Conservation (phyloP, 2,797 vertebrate species). For the Hippoglossus hippoglossus region DNA sequence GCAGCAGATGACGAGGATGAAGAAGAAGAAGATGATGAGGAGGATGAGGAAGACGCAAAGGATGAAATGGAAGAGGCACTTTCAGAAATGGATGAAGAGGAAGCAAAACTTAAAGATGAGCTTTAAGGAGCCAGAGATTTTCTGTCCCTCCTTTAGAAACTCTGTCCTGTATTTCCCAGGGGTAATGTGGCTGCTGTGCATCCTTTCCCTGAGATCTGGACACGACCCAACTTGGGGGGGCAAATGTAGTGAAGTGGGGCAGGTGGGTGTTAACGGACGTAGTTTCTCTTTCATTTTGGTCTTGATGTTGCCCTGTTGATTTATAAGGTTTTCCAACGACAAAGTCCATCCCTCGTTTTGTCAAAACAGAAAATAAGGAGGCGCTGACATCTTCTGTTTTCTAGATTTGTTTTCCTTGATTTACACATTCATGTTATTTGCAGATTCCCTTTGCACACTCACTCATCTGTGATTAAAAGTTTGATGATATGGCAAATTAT, state of each 20-base stretch:
- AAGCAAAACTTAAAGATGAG: slow-evolving; percentile 79
- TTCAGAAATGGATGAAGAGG: slow-evolving; percentile 69
- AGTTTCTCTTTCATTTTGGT: slow-evolving; percentile 57
- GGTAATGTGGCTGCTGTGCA: slow-evolving; percentile 83
- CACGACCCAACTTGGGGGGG: slow-evolving; percentile 47
- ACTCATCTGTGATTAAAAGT: slow-evolving; percentile 19
- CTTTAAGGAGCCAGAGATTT: slow-evolving; percentile 71
- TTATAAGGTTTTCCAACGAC: slow-evolving; percentile 31
- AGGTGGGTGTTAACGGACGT: slow-evolving; percentile 50
- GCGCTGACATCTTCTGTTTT: slow-evolving; percentile 38
- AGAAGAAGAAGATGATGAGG: slow-evolving; percentile 2
- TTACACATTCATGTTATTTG: slow-evolving; percentile 11
- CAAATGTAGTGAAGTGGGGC: slow-evolving; percentile 52
- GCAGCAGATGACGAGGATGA: neutral
- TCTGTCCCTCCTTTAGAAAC: slow-evolving; percentile 54
- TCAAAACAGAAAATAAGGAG: slow-evolving; percentile 31
- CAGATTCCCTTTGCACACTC: slow-evolving; percentile 20
- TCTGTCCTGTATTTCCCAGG: slow-evolving; percentile 71
- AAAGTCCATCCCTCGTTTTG: slow-evolving; percentile 54
- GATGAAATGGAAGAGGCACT: slow-evolving; percentile 61
- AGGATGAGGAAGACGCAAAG: slow-evolving; percentile 59
- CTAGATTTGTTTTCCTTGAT: slow-evolving; percentile 22
- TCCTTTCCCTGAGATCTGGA: slow-evolving; percentile 78
- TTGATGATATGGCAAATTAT: neutral
- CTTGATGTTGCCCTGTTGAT: slow-evolving; percentile 49